Conservation (phyloP, 1,140 invertebrate species). For the Diuraphis noxia region DNA sequence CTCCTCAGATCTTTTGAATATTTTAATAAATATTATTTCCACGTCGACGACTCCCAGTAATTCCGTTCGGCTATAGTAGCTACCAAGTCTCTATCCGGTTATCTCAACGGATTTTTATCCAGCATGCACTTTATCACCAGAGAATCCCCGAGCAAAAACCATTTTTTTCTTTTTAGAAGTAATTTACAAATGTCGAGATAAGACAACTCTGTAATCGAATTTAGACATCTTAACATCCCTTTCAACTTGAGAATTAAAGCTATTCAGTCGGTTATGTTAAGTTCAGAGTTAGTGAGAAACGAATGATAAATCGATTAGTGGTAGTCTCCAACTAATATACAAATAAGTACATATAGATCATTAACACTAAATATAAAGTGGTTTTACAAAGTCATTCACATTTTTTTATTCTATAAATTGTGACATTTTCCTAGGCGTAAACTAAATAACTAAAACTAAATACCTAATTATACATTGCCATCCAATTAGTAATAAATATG, state of each 20-base stretch:
- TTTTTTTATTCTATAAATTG: background rate
- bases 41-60: background rate
- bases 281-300: background rate
- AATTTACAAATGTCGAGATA: slow-evolving; percentile 4
- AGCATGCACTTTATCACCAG: background rate
- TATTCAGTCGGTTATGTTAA: background rate
- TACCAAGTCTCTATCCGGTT: background rate
- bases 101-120: background rate
- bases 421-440: background rate
- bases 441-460: background rate
- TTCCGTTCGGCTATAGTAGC: background rate
- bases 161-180: background rate
- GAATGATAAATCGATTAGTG: background rate
- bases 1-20: background rate
- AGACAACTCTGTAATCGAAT: background rate
- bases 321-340: background rate
- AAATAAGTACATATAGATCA: background rate
- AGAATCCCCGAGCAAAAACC: background rate
- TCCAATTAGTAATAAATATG: background rate
- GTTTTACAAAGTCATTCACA: background rate
- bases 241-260: background rate
- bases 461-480: background rate
- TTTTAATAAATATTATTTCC: background rate
- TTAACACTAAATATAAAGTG: background rate
- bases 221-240: background rate